Conservation (phyloP, 2,888 invertebrate genomes). For the Dynastes hyllus region DNA sequence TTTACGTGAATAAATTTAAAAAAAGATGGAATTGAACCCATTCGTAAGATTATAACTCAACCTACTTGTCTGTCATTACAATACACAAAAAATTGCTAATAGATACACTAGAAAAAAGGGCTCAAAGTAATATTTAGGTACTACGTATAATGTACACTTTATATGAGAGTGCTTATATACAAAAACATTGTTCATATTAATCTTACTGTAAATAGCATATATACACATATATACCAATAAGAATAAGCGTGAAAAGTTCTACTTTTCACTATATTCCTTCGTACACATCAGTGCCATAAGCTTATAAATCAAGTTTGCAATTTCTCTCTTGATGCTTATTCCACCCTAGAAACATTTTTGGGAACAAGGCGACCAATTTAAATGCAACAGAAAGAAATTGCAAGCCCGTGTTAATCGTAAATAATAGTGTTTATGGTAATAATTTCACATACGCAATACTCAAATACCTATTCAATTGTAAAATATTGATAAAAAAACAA, state of each 20-base stretch:
- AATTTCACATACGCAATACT: slow-evolving; percentile 11
- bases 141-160: not conserved
- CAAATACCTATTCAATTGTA: slow-evolving; percentile 2
- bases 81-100: too few relatives aligned
- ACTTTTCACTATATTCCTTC: not conserved
- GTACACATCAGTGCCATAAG: slow-evolving; percentile 11
- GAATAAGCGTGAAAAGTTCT: not conserved
- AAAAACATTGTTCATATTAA: not conserved
- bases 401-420: not conserved
- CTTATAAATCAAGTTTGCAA: not conserved
- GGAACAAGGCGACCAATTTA: too few relatives aligned
- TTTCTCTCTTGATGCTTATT: too few relatives aligned
- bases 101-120: too few relatives aligned
- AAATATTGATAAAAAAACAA: slow-evolving; percentile 12
- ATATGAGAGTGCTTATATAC: not conserved
- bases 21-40: too few relatives aligned
- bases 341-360: too few relatives aligned
- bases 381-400: too few relatives aligned
- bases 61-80: too few relatives aligned
- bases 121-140: too few relatives aligned
- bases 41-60: too few relatives aligned
- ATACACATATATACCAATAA: not conserved
- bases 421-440: slow-evolving; percentile 15
- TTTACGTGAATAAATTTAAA: too few relatives aligned
- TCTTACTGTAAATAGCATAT: not conserved